Base-by-base conservation (phyloP, 1,140 invertebrate species). In the Gerris buenoi region DNA sequence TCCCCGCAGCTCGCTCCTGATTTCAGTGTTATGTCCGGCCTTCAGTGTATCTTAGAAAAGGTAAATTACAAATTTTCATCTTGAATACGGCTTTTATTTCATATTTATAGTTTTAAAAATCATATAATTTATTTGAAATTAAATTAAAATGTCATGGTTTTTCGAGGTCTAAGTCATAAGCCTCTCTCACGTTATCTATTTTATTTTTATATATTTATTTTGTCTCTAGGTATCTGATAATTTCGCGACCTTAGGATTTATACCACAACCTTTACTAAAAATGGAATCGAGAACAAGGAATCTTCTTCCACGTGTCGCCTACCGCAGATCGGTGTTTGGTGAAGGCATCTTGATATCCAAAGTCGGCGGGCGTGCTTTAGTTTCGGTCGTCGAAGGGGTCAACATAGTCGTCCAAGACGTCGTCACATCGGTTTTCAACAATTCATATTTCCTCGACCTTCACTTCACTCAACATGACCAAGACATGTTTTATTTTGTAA, bases 401-500 rank as follows among this genome's bases (percentile, higher is more conserved):
- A 91, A 91, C 73, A 87, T 86, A 67, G 91, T 95, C 1, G 87
- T 94, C 0, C 90, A 92, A 75, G 91, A 95, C 74, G 90, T 96
- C 0, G 90, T 95, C 0, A 92, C 90, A 0, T 92, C 92, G 0
- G 90, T 97, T 5, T 90, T 97, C 73, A 97, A 97, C 75, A 91
- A 91, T 73, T 95, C 93, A 0, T 88, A 88, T 75, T 90, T 95
- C 79, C 76, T 97, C n/a, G 90, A 95, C 68, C 78, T 96, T 0
- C 89, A 93, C 77, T 93, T 95, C 72, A 93, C 88, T 70, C 91
- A 93, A 56, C 90, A 94, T 72, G 91, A 91, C 77, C 84, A 93
- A 79, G 93, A 96, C 73, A 88, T 93, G 0, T 95, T 96, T 79
- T 96, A 96, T 74, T 95, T 97, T 77, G 90, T 97, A 1, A 97